Conservation (phyloP, 2,888 invertebrate species). For the Nipponacmea schrenckii region DNA sequence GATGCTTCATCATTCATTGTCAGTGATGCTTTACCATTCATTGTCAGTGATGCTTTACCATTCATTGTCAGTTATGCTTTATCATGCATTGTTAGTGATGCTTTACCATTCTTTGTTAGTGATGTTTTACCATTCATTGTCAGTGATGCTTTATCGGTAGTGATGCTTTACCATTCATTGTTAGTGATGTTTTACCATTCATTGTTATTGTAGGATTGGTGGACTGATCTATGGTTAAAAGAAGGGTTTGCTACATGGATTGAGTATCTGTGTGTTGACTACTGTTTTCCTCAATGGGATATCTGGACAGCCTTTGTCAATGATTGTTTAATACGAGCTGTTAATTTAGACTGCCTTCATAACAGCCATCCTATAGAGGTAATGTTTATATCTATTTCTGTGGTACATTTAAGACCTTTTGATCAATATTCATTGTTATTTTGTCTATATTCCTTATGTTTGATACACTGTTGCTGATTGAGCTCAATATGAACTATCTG, state of each 20-base stretch:
- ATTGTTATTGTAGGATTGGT: slow-evolving; percentile 79
- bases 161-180: too few relatives aligned
- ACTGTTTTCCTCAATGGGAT: slow-evolving; percentile 93
- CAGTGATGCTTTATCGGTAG: too few relatives aligned
- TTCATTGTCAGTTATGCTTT: too few relatives aligned
- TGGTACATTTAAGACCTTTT: too few relatives aligned
- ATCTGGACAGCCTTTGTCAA: slow-evolving; percentile 97
- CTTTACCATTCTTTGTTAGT: too few relatives aligned
- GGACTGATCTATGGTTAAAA: slow-evolving; percentile 95
- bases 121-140: too few relatives aligned
- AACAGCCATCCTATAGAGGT: slow-evolving; percentile 97
- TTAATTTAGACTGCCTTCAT: slow-evolving; percentile 82
- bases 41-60: too few relatives aligned
- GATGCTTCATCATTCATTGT: too few relatives aligned
- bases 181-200: too few relatives aligned
- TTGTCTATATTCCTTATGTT: neutral
- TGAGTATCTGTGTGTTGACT: slow-evolving; percentile 91
- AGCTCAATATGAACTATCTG: neutral
- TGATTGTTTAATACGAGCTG: slow-evolving; percentile 84
- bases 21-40: too few relatives aligned
- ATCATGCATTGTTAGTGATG: too few relatives aligned
- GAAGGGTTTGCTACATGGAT: slow-evolving; percentile 97
- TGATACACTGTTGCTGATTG: neutral
- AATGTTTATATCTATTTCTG: slow-evolving; percentile 10
- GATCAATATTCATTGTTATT: neutral